Percentiles rank a stretch among this genome's conserved stretches.
phyloP scores from a whole-genome alignment of 2,888 invertebrate genomes.

The Pristionchus arcanus region DNA sequence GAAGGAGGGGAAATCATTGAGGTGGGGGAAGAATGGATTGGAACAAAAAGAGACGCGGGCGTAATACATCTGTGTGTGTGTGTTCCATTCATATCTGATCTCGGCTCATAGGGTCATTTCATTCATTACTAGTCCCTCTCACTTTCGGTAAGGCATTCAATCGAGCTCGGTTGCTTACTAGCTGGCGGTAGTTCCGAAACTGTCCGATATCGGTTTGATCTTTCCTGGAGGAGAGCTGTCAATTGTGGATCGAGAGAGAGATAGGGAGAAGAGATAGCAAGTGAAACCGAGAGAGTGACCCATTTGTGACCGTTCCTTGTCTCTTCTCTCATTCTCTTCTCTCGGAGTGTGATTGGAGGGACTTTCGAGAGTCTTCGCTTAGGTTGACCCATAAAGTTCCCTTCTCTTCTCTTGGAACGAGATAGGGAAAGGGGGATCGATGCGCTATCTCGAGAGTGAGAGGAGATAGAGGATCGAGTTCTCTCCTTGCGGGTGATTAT shows the following conservation, averaged over 20 bases:
- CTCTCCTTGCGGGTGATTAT: conserved; percentile 30
- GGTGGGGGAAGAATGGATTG: background rate
- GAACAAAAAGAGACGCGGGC: background rate
- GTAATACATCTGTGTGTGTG: background rate
- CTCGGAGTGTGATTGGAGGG: conserved; percentile 12
- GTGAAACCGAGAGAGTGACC: conserved; percentile 44
- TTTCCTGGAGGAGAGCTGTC: conserved; percentile 17
- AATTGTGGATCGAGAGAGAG: conserved; percentile 20
- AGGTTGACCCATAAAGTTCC: conserved; percentile 52
- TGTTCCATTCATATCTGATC: conserved; percentile 41
- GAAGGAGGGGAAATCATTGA: background rate
- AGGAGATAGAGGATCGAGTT: background rate
- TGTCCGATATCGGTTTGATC: background rate
- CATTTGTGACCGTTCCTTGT: conserved; percentile 48
- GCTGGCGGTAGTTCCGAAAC: background rate
- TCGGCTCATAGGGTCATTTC: background rate
- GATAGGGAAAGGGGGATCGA: conserved; percentile 20
- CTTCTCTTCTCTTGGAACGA: background rate
- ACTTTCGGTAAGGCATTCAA: background rate
- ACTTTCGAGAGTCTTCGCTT: conserved; percentile 45
- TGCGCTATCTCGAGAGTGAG: background rate
- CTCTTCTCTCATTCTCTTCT: background rate
- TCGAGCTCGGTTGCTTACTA: background rate
- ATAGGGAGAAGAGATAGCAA: background rate
- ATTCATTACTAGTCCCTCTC: conserved; percentile 8